Evolutionary conservation across 2,113 vertebrate species (phyloP), one percentile per base, ranked within the genome.

Genomic region (Brevimyrus niger): DNA sequence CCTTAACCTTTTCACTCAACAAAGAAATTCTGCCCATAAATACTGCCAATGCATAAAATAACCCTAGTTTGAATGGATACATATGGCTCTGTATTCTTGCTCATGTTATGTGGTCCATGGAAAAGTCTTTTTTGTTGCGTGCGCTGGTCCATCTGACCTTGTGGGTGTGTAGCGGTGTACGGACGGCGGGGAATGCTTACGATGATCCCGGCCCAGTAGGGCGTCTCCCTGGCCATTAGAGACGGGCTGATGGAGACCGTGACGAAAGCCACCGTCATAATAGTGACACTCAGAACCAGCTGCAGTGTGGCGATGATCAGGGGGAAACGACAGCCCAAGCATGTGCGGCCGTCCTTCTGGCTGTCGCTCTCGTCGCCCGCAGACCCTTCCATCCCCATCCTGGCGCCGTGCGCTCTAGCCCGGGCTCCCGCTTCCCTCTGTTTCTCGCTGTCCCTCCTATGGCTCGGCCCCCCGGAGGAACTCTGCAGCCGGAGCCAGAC

Each of bases 151-250:
- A 6, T 80, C 88, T 44, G 15, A 88, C 53, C 87, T 42, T 17
- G 50, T 27, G 50, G 35, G 19, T 58, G 7, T 50, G 27, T 69
- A 21, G 19, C 1, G 51, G 53, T 55, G 53, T 55, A 73, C 13
- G 35, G 44, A 17, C 10, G 47, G 11, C 55, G n/a, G 51, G 51
- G 80, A 91, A 93, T 96, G 97, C 98, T 99, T 99, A 99, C 98
- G 94, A 97, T 95, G 94, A 99, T 98, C 92, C 98, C 98, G 94
- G 98, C 98, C 98, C 98, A 99, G 94, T 98, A 97, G 55, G 98
- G 98, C 90, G 98, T 98, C 96, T 99, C 98, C 93, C 98, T 96
- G 96, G 96, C 94, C 93, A 96, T 95, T 92, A 99, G 95, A 82
- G 98, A 99, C 92, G 97, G 94, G 94, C 97, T 98, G 96, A 97